Base-by-base conservation (phyloP, 2,888 invertebrate species). In the Drosophila cracens region DNA sequence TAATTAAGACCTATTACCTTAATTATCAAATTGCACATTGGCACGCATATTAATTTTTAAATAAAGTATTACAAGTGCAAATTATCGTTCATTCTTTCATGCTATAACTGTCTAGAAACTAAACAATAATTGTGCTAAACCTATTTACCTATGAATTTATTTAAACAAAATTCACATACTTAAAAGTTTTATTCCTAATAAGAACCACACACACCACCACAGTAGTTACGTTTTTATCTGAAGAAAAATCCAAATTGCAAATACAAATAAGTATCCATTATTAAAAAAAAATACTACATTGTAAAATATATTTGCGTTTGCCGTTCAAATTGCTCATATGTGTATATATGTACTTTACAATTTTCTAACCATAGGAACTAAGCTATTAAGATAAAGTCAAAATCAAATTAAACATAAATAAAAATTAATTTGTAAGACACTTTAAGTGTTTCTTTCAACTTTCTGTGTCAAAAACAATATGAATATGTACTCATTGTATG, bases 351-450 rank as follows among this genome's bases (percentile, higher is more conserved):
- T 29, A 60, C 43, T 59, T 66, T 76, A 66, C 36, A 68, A 61
- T 71, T 80, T 72, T 70, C 67, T 68, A 74, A 76, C 54, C 69
- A 76, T 74, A 76, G 71, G 53, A 80, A 69, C 11, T 70, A 70
- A 79, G 79, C 61, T 72, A 76, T 31, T 46, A 61, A 59, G 51
- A 65, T 53, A 56, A 68, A 60, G 40, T 53, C 57, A 66, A 79
- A 81, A 79, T 75, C 71, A 81, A 88, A 83, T 74, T 63, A 88
- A 82, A 70, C 76, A 73, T 70, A 84, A 84, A 62, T 82, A 66
- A 84, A 88, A 86, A 53, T 63, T 7, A 16, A 68, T 70, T 87
- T 83, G 87, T 60, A 82, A 83, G 80, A 67, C 83, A 83, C 83
- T 83, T 58, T 73, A 88, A 88, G 86, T 88, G 88, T 81, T 81